phyloP scores from a whole-genome alignment of 2,888 invertebrate genomes.

The Eupeodes latifasciatus region DNA sequence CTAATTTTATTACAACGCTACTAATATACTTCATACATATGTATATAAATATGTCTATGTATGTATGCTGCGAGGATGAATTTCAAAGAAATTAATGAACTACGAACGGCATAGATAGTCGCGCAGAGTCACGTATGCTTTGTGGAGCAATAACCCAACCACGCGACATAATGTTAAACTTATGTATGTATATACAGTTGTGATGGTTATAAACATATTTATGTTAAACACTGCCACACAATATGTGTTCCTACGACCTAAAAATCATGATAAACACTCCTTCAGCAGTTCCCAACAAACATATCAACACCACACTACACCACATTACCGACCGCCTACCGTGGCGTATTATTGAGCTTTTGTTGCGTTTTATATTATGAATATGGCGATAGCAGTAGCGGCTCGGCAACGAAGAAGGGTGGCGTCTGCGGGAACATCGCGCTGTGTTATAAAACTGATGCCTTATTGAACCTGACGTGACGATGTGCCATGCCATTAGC shows the following conservation, averaged over 20 bases:
- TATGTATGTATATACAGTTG: neutral
- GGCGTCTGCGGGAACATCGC: neutral
- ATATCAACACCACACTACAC: neutral
- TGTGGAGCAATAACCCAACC: conserved; percentile 59
- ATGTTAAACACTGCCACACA: conserved; percentile 35
- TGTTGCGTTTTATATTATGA: conserved; percentile 30
- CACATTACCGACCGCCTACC: too few relatives aligned
- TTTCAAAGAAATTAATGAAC: conserved; percentile 57
- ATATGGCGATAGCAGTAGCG: neutral
- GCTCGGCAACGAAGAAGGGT: neutral
- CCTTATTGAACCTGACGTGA: conserved; percentile 54
- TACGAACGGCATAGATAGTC: conserved; percentile 42
- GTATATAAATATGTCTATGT: neutral
- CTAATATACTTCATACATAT: neutral
- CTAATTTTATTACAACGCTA: conserved; percentile 40
- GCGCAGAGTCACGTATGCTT: conserved; percentile 62
- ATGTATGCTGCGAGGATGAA: conserved; percentile 24
- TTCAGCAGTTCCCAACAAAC: neutral
- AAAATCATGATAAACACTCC: conserved; percentile 43
- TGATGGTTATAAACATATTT: neutral
- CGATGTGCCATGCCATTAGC: conserved; percentile 59
- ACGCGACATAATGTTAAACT: conserved; percentile 25
- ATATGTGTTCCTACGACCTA: neutral
- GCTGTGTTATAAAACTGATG: neutral
- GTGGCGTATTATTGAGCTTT: conserved; percentile 6